phyloP scores from a whole-genome alignment of 2,888 invertebrate genomes.

The Tortricodes alternella region DNA sequence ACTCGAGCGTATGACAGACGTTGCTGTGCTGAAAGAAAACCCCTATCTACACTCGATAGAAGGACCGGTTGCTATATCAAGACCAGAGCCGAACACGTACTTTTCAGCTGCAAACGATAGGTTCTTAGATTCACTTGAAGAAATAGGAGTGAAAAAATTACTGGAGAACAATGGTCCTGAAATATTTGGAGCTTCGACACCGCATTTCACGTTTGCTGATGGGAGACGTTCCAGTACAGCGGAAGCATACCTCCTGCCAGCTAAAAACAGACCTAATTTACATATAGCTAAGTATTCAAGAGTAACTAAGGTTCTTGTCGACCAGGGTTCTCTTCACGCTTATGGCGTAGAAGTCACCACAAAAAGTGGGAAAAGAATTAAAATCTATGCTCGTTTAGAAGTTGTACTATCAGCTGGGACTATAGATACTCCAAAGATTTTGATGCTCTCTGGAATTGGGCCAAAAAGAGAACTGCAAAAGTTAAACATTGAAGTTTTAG shows the following conservation, averaged over 20 bases:
- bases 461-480: conserved; percentile 52
- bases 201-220: conserved; percentile 53
- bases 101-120: conserved; percentile 45
- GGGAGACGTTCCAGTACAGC: conserved; percentile 68
- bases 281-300: conserved; percentile 56
- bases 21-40: conserved; percentile 42
- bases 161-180: conserved; percentile 54
- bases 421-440: conserved; percentile 63
- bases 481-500: conserved; percentile 49
- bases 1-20: conserved; percentile 56
- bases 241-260: conserved; percentile 57
- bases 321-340: conserved; percentile 45
- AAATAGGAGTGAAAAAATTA: conserved; percentile 53
- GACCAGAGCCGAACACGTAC: conserved; percentile 42
- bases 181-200: conserved; percentile 44
- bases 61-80: conserved; percentile 54
- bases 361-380: conserved; percentile 43
- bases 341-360: conserved; percentile 57
- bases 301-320: conserved; percentile 60
- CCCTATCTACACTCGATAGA: conserved; percentile 49
- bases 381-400: conserved; percentile 56
- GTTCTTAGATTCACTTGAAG: conserved; percentile 46
- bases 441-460: conserved; percentile 70
- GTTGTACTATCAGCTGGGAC: conserved; percentile 65
- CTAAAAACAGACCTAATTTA: conserved; percentile 55